Base-by-base conservation (phyloP, 2,888 invertebrate genomes). In the Himalopsyche anomala region DNA sequence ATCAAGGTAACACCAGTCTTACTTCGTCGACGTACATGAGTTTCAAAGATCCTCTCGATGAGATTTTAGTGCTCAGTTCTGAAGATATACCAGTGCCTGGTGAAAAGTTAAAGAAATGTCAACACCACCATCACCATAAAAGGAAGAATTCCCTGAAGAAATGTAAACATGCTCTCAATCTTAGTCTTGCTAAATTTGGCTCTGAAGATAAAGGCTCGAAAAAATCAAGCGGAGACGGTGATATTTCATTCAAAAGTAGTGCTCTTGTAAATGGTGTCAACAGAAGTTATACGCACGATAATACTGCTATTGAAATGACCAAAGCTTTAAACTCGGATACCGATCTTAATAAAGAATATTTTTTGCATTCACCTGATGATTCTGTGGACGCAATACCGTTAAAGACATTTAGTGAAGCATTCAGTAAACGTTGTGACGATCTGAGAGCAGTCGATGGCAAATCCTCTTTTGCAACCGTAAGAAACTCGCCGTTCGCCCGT, bases 41-140 rank as follows among this genome's bases (percentile, higher is more conserved):
- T 89, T 93, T 93, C 89, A 87, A 88, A 55, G 89, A 89, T 80
- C 88, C 89, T 92, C 89, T 93, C 89, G 93, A 93, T 85, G 92
- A 93, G 80, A 93, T 93, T 79, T 92, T 93, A 38, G 91, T 93
- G 5, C 91, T 93, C 84, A 92, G 93, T 89, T 93, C 93, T 0
- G 93, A 93, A 88, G 93, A 93, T 89, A 90, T 88, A 9, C 86
- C 80, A 3, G 69, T 87, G 45, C 87, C 86, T n/a, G 83, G 83
- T 2, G 82, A 86, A 42, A 87, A 87, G 51, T 79, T 79, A 28
- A 88, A 88, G 42, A 87, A 88, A 80, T 86, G 87, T 51, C 88
- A 88, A 12, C 87, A 87, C 80, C 87, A 88, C 54, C 87, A 88
- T 83, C 87, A 88, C 45, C 87, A 88, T 69, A 88, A 88, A 82